Conservation (phyloP, 2,888 invertebrate genomes). For the Thalpophila matura region DNA sequence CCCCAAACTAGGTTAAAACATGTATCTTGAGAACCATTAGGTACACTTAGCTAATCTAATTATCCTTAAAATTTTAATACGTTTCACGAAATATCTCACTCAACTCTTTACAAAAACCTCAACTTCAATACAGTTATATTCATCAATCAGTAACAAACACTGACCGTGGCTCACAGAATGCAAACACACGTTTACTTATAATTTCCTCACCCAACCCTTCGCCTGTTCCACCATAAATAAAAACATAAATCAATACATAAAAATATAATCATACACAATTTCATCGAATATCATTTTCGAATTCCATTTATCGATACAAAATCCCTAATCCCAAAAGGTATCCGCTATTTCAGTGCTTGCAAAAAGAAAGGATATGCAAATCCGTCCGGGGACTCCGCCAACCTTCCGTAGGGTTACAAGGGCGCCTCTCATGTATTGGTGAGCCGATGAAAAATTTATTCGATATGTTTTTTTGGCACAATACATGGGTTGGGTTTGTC, state of each 20-base stretch:
- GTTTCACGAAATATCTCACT: too few species aligned
- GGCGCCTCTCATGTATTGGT: conserved; percentile 74
- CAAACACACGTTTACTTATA: conserved; percentile 17
- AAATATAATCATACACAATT: conserved; percentile 58
- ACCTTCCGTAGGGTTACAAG: conserved; percentile 54
- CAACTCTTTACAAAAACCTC: too few species aligned
- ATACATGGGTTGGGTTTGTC: conserved; percentile 16
- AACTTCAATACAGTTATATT: too few species aligned
- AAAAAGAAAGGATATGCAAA: conserved; percentile 68
- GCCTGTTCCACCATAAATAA: conserved; percentile 23
- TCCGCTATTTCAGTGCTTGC: conserved; percentile 67
- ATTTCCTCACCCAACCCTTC: conserved; percentile 13
- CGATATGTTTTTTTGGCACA: conserved; percentile 66
- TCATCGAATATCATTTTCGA: conserved; percentile 62
- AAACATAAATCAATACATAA: conserved; percentile 55
- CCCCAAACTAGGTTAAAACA: too few species aligned
- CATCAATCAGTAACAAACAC: not conserved
- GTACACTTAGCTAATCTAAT: too few species aligned
- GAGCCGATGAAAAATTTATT: conserved; percentile 77
- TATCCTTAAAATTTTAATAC: too few species aligned
- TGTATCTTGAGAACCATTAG: too few species aligned
- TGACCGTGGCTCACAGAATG: conserved; percentile 11
- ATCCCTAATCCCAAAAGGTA: conserved; percentile 71
- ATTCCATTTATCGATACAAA: conserved; percentile 63
- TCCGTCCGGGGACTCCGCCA: conserved; percentile 60